Percentiles rank a stretch among this genome's conserved stretches.
Conservation (phyloP, 2,797 vertebrate genomes). For the Notolepis coatsorum region DNA sequence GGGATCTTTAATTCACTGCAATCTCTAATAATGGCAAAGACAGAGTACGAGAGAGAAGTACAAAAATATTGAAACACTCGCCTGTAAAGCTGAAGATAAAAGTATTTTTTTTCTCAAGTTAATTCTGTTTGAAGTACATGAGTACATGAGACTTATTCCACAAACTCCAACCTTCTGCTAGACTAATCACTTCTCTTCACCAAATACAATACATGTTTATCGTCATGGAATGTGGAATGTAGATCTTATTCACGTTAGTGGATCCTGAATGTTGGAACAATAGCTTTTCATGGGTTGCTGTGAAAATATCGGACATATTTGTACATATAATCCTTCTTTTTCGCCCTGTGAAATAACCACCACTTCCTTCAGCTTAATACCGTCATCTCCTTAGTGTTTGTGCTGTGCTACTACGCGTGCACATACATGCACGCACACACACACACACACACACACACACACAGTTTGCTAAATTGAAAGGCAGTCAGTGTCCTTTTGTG, state of each 20-base stretch:
- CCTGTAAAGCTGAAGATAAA: neutral
- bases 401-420: neutral
- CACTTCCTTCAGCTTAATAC: conserved; percentile 20
- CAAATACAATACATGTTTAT: conserved; percentile 1
- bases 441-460: too few relatives aligned
- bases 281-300: conserved; percentile 17
- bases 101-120: conserved; percentile 1
- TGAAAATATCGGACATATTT: neutral
- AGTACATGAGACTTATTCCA: conserved; percentile 1
- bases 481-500: conserved; percentile 48
- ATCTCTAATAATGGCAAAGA: conserved; percentile 21
- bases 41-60: neutral
- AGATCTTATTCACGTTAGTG: conserved; percentile 21
- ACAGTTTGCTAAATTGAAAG: conserved; percentile 34
- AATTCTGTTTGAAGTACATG: neutral
- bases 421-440: too few relatives aligned
- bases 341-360: conserved; percentile 8
- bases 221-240: neutral
- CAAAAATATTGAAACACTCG: neutral
- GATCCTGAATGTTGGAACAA: conserved; percentile 15
- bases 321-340: conserved; percentile 29
- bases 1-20: conserved; percentile 35
- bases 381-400: conserved; percentile 18
- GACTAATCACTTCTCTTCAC: conserved; percentile 3
- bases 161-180: conserved; percentile 1